Base-by-base conservation (phyloP, 2,113 vertebrate species). In the Centropus unirufus region DNA sequence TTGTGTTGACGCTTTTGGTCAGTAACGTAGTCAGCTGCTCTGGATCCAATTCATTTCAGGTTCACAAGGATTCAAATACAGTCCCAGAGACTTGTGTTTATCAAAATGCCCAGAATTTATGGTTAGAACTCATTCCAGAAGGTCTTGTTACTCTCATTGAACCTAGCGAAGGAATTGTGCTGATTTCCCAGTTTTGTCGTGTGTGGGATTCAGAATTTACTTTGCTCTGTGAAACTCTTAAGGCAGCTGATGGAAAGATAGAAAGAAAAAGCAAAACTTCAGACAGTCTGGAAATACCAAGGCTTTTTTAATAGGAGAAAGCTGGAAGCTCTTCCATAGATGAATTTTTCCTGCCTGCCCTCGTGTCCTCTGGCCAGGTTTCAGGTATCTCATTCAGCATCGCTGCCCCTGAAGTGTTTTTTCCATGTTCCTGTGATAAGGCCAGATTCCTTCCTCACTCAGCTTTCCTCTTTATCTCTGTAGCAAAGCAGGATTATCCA, bases 1-100 rank as follows among this genome's bases (percentile, higher is more conserved):
- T 89, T 84, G 86, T 92, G 96, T 96, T 96, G 92, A 96, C 73
- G 15, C 86, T 97, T 96, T 96, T 77, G 64, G 92, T 81, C 88
- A 86, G 83, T 96, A 88, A 86, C 36, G 69, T 90, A 49, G 94
- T 96, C 96, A 96, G 93, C 95, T 96, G 96, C 22, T 89, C 88
- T 86, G 92, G 77, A 36, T 83, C 75, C 81, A 77, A 92, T 87
- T 90, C 86, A 75, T 93, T 92, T 96, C 90, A 75, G 90, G 54
- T 96, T 94, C 83, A 94, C 86, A 94, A 94, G 94, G 90, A 95
- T 94, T 94, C 68, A 93, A 21, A 80, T 87, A 26, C 26, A 78
- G 62, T 94, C 89, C 14, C 3, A 78, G 85, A 83, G 86, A 93
- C 88, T 92, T 94, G 77, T 75, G 76, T 88, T 93, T 72, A 39